Conservation (phyloP, 2,113 vertebrate genomes). For the Phycodurus eques region DNA sequence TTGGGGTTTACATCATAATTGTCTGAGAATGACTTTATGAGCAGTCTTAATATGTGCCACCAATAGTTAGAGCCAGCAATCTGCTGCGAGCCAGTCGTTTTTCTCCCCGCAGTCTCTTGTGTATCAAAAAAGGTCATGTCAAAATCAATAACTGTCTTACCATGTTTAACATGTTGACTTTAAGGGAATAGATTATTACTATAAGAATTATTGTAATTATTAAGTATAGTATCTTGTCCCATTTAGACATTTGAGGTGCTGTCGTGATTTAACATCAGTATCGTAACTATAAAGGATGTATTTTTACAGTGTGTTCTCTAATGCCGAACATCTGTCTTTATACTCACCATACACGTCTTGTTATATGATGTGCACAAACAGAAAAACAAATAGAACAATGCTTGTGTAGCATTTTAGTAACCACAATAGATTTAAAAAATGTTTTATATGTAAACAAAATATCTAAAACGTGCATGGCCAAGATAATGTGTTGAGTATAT, state of each 20-base stretch:
- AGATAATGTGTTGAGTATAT: background rate
- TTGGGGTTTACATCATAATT: no score
- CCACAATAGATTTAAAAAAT: background rate
- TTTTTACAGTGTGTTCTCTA: no score
- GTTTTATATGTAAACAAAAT: background rate
- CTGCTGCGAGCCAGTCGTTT: constrained; percentile 41
- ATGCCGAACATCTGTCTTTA: background rate
- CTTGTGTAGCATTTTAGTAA: background rate
- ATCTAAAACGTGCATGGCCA: background rate
- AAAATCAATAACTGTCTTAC: no score
- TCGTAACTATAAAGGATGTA: no score
- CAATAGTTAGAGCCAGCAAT: constrained; percentile 20
- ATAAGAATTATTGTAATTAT: no score
- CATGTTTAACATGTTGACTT: no score
- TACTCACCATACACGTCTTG: background rate
- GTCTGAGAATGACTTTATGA: background rate
- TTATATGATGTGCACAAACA: no score
- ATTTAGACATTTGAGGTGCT: no score
- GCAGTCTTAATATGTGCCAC: constrained; percentile 8
- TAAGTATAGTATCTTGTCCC: no score
- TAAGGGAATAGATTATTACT: no score
- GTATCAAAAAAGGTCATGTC: no score
- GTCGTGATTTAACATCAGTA: no score
- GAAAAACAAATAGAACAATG: background rate
- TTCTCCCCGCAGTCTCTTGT: background rate